Conservation (phyloP, 2,797 vertebrate species). For the Siniperca scherzeri region DNA sequence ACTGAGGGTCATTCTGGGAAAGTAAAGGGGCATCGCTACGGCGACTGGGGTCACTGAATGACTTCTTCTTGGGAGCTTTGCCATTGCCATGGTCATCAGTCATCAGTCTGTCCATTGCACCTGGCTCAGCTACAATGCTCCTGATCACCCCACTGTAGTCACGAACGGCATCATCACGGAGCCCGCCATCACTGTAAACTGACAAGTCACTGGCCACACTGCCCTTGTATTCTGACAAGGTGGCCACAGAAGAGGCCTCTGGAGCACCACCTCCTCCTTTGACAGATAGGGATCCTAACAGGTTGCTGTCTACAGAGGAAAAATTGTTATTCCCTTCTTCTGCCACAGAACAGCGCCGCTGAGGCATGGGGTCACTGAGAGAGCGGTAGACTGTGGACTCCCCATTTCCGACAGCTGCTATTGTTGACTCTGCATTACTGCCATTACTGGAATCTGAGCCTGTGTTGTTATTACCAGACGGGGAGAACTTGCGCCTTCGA, state of each 20-base stretch:
- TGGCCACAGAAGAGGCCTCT: slow-evolving; percentile 76
- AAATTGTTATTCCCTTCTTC: slow-evolving; percentile 89
- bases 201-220: slow-evolving; percentile 95
- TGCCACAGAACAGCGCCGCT: slow-evolving; percentile 85
- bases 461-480: slow-evolving; percentile 83
- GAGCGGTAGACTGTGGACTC: slow-evolving; percentile 90
- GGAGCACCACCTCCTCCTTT: slow-evolving; percentile 85
- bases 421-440: slow-evolving; percentile 84
- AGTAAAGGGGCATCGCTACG: slow-evolving; percentile 86
- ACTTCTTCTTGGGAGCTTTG: slow-evolving; percentile 97
- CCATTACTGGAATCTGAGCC: slow-evolving; percentile 90
- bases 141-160: slow-evolving; percentile 94
- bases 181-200: slow-evolving; percentile 90
- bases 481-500: slow-evolving; percentile 93
- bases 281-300: slow-evolving; percentile 92
- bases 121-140: slow-evolving; percentile 94
- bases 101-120: slow-evolving; percentile 90
- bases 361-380: slow-evolving; percentile 98
- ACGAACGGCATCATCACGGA: slow-evolving; percentile 81
- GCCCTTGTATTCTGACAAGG: slow-evolving; percentile 86
- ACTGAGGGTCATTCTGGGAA: slow-evolving; percentile 75
- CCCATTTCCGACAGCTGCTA: slow-evolving; percentile 69
- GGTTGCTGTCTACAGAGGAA: slow-evolving; percentile 93
- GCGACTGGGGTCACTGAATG: slow-evolving; percentile 96
- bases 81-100: slow-evolving; percentile 90